Percentiles rank a stretch among this genome's conserved stretches.
phyloP scores from a whole-genome alignment of 1,140 invertebrate species.

The Zaprionus inermis region DNA sequence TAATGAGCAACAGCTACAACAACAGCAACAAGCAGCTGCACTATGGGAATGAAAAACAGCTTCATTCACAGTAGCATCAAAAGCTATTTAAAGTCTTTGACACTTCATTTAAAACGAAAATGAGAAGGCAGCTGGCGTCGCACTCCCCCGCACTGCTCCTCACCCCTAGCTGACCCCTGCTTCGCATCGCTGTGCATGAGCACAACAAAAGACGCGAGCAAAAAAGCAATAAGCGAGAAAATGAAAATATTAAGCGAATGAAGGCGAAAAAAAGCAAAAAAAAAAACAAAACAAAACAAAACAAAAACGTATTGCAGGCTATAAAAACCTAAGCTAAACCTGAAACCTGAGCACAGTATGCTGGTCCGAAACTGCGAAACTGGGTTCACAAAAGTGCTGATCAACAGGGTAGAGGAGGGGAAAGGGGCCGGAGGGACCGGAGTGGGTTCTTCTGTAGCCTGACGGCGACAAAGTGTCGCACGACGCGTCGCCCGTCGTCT shows the following conservation, averaged over 20 bases:
- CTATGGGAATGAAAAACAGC: slow-evolving; percentile 63
- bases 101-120: slow-evolving; percentile 83
- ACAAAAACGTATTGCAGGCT: slow-evolving; percentile 51
- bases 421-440: no score
- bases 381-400: slow-evolving; percentile 46
- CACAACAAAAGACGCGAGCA: slow-evolving; percentile 56
- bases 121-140: slow-evolving; percentile 44
- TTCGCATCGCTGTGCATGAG: slow-evolving; percentile 31
- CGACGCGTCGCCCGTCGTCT: slow-evolving; percentile 40
- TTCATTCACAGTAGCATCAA: slow-evolving; percentile 81
- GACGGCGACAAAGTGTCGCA: slow-evolving; percentile 77
- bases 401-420: slow-evolving; percentile 4
- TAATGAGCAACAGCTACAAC: slow-evolving; percentile 44
- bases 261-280: not conserved
- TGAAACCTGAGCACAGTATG: slow-evolving; percentile 77
- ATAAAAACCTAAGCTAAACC: slow-evolving; percentile 71
- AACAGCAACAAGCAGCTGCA: slow-evolving; percentile 29
- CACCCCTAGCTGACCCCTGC: not conserved
- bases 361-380: slow-evolving; percentile 55
- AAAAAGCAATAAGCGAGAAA: slow-evolving; percentile 58
- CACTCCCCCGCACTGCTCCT: not conserved
- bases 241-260: slow-evolving; percentile 23
- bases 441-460: slow-evolving; percentile 16
- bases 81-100: slow-evolving; percentile 82
- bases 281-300: slow-evolving; percentile 20